Conservation (phyloP, 2,113 vertebrate species). For the Nansenia antarctica region DNA sequence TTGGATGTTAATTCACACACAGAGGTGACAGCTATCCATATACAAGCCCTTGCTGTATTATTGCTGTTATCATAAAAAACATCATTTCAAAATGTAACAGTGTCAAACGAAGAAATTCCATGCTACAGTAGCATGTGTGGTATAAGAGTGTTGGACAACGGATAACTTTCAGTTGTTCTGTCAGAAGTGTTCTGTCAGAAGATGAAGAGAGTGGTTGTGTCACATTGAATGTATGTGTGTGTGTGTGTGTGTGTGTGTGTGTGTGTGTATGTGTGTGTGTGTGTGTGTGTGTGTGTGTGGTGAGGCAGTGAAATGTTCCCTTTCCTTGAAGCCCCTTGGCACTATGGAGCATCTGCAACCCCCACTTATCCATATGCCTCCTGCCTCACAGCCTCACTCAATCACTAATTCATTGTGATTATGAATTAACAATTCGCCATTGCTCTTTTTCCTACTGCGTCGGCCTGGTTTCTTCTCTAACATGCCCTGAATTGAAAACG, state of each 20-base stretch:
- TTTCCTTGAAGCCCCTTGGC: slow-evolving; percentile 50
- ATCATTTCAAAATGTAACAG: too few relatives aligned
- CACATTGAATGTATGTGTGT: slow-evolving; percentile 1
- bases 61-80: too few relatives aligned
- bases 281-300: background rate
- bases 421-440: slow-evolving; percentile 71
- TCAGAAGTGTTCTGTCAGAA: slow-evolving; percentile 11
- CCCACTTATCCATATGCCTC: slow-evolving; percentile 65
- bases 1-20: too few relatives aligned
- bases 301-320: slow-evolving; percentile 47
- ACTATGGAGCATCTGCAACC: slow-evolving; percentile 63
- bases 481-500: background rate
- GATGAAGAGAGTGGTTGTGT: slow-evolving; percentile 12
- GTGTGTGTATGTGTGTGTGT: slow-evolving; percentile 5
- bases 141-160: too few relatives aligned
- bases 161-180: too few relatives aligned
- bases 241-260: slow-evolving; percentile 30
- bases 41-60: too few relatives aligned
- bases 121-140: too few relatives aligned
- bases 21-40: too few relatives aligned
- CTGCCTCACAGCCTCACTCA: slow-evolving; percentile 60
- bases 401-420: slow-evolving; percentile 73
- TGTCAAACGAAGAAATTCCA: too few relatives aligned
- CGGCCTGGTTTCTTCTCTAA: slow-evolving; percentile 36
- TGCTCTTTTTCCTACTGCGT: slow-evolving; percentile 36